Conservation (phyloP, 2,888 invertebrate species). For the Koerneria pararmatus region DNA sequence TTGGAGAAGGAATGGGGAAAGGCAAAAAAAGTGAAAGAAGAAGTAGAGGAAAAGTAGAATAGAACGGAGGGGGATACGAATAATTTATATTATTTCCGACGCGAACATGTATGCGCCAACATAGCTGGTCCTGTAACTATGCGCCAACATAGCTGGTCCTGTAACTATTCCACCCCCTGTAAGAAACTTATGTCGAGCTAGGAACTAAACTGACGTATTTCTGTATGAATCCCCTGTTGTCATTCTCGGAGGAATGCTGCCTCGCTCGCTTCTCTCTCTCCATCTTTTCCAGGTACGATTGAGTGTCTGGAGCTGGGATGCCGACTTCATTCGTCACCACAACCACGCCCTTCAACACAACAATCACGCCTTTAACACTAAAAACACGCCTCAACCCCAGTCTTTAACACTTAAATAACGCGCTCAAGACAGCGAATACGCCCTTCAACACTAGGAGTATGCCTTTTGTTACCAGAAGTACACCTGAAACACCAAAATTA, state of each 20-base stretch:
- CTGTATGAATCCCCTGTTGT: conserved; percentile 88
- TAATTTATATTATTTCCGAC: neutral
- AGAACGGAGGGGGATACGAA: neutral
- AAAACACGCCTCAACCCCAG: no score
- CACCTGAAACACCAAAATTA: no score
- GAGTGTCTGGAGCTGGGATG: conserved; percentile 17
- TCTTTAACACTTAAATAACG: no score
- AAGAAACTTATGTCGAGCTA: neutral
- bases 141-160: neutral
- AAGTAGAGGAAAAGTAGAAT: no score
- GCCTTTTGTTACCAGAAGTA: no score
- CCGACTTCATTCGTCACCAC: conserved; percentile 14
- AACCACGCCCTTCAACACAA: no score
- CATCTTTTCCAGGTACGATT: conserved; percentile 72
- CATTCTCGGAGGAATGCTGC: conserved; percentile 70
- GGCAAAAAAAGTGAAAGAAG: no score
- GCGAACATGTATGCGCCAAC: neutral
- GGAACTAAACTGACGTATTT: conserved; percentile 82
- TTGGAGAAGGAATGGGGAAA: no score
- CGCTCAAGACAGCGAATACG: no score
- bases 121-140: neutral
- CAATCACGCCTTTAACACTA: no score
- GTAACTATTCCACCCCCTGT: neutral
- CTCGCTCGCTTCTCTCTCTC: conserved; percentile 87
- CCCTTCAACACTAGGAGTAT: no score